phyloP scores from a whole-genome alignment of 2,888 invertebrate genomes.

The Spodoptera exigua region DNA sequence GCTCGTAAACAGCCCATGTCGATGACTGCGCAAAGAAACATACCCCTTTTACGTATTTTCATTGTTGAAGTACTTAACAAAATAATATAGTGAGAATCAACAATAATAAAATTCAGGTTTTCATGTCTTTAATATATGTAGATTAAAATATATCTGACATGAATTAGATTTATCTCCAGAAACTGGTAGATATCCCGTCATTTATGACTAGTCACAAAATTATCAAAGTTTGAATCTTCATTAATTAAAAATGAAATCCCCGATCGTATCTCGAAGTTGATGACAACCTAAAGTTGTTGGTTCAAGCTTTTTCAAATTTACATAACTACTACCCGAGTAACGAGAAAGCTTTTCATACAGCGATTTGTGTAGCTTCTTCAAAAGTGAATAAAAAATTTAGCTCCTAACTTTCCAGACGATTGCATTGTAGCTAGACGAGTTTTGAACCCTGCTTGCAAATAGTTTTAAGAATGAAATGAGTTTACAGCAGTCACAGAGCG shows the following conservation, averaged over 20 bases:
- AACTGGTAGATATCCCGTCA: not conserved
- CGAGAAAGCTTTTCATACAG: constrained; percentile 32
- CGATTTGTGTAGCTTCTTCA: constrained; percentile 35
- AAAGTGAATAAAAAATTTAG: constrained; percentile 54
- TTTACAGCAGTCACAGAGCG: constrained; percentile 21
- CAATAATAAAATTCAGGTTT: not conserved
- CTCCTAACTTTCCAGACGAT: constrained; percentile 69
- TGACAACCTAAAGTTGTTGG: constrained; percentile 32
- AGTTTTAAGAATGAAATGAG: constrained; percentile 37
- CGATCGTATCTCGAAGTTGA: constrained; percentile 30
- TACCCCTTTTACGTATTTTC: constrained; percentile 43
- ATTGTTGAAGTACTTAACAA: constrained; percentile 17
- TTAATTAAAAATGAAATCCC: constrained; percentile 39
- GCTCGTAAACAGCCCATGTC: constrained; percentile 73
- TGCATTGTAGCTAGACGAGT: constrained; percentile 57
- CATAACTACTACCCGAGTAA: constrained; percentile 33
- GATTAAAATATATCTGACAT: no score
- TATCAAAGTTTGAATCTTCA: constrained; percentile 14
- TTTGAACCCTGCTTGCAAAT: constrained; percentile 25
- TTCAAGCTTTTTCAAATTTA: constrained; percentile 36
- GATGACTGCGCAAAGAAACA: constrained; percentile 52
- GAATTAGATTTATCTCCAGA: no score
- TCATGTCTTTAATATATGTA: no score
- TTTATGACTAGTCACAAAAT: not conserved
- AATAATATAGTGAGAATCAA: not conserved